A percentile compares a stretch with the other conserved stretches of the same genome.
Conservation (phyloP, 1,140 invertebrate species). For the Euura saliciscinereae region DNA sequence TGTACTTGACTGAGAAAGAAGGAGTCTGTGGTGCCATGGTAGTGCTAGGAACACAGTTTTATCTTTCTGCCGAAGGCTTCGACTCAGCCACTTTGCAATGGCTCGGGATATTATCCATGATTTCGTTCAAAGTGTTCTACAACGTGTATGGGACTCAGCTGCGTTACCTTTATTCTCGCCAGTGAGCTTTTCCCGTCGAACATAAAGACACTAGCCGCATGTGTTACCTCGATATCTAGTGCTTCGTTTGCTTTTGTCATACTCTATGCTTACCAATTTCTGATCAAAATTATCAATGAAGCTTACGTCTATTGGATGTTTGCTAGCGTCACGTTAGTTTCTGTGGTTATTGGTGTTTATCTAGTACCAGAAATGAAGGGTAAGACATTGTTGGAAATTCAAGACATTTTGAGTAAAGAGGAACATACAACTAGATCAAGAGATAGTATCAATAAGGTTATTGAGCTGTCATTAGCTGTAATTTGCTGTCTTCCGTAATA, state of each 20-base stretch:
- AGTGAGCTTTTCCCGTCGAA: slow-evolving; percentile 66
- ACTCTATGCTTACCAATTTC: slow-evolving; percentile 72
- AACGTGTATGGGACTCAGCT: slow-evolving; percentile 35
- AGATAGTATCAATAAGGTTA: too few species aligned
- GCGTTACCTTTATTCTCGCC: slow-evolving; percentile 42
- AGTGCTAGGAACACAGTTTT: slow-evolving; percentile 33
- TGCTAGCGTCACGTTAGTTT: background rate
- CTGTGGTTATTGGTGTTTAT: background rate
- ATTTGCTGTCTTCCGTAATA: too few species aligned
- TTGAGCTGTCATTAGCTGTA: too few species aligned
- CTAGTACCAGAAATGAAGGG: background rate
- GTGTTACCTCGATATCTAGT: slow-evolving; percentile 71
- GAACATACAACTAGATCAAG: too few species aligned
- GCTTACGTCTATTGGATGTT: slow-evolving; percentile 31
- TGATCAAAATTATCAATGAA: slow-evolving; percentile 63
- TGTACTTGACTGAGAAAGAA: slow-evolving; percentile 33
- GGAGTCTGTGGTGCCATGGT: slow-evolving; percentile 33
- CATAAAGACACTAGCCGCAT: slow-evolving; percentile 70
- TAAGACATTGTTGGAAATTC: background rate
- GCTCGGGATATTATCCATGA: slow-evolving; percentile 34
- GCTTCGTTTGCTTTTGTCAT: slow-evolving; percentile 74
- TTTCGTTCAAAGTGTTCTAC: slow-evolving; percentile 32
- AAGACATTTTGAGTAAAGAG: background rate
- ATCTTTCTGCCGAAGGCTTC: slow-evolving; percentile 17
- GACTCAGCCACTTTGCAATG: slow-evolving; percentile 26